These are phyloP conservation scores for Xyrauchen texanus DNA, from an alignment of 2,113 vertebrate species.

Conservation along the genomic window DNA sequence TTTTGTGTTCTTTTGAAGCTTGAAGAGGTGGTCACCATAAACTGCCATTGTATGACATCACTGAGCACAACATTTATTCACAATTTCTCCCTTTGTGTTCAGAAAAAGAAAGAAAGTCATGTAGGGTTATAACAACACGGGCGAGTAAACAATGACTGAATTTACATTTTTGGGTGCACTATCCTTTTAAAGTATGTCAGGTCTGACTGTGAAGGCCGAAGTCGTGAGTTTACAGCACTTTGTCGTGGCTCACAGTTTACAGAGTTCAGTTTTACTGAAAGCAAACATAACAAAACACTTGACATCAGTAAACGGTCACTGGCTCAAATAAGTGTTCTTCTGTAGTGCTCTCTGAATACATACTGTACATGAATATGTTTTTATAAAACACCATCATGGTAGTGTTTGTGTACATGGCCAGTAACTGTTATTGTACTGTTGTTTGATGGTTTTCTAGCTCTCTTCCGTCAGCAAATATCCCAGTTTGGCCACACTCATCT, in stretches of 20 bases:
- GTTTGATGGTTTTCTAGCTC: slow-evolving; percentile 66
- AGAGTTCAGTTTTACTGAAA: not conserved
- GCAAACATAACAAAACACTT: not conserved
- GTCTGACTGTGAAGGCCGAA: too few relatives aligned
- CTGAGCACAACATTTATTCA: too few relatives aligned
- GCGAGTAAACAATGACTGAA: too few relatives aligned
- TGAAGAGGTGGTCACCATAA: too few relatives aligned
- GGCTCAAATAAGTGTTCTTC: not conserved
- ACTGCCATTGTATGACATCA: too few relatives aligned
- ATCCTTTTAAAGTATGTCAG: not conserved
- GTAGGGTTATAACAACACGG: too few relatives aligned
- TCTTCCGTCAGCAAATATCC: slow-evolving; percentile 85
- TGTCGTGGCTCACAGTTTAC: not conserved
- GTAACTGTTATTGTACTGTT: not conserved
- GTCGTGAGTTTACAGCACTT: too few relatives aligned
- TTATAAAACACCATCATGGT: not conserved
- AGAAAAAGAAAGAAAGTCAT: too few relatives aligned
- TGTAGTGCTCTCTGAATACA: slow-evolving; percentile 2
- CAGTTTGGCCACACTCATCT: slow-evolving; percentile 93
- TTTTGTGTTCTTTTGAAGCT: too few relatives aligned
- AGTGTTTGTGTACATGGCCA: slow-evolving; percentile 14
- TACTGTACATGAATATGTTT: not conserved
- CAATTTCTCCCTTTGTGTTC: too few relatives aligned
- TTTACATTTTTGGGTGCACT: too few relatives aligned
- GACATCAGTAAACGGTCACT: not conserved